Evolutionary conservation across 2,797 vertebrate species (phyloP).

Genomic region (Phaenicophaeus curvirostris): DNA sequence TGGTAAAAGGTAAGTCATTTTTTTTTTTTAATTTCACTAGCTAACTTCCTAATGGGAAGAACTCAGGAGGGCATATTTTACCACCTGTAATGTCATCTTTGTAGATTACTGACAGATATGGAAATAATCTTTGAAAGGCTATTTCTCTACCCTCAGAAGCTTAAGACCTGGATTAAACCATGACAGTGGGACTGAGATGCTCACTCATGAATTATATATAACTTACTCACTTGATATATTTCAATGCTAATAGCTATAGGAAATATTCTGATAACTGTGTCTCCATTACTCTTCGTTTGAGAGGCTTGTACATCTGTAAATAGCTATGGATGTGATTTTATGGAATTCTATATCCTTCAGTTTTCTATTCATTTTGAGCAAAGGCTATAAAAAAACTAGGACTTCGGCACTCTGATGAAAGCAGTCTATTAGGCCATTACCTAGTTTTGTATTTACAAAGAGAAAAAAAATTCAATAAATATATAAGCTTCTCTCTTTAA

Average conservation of each 20-base stretch:
- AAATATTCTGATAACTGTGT: not conserved
- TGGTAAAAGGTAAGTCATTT: not conserved
- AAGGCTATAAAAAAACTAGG: not conserved
- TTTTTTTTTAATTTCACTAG: not conserved
- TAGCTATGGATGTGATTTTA: not conserved
- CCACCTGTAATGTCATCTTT: not conserved
- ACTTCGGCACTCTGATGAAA: not conserved
- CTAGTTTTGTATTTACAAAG: not conserved
- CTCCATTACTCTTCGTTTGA: not conserved
- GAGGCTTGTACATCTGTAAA: not conserved
- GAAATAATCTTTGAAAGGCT: slow-evolving; percentile 21
- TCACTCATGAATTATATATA: not conserved
- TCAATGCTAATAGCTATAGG: slow-evolving; percentile 1
- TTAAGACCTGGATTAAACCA: slow-evolving; percentile 18
- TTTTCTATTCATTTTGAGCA: not conserved
- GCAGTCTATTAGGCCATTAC: not conserved
- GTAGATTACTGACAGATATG: not conserved
- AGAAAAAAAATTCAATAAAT: not conserved
- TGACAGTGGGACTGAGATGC: not conserved
- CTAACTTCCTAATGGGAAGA: not conserved
- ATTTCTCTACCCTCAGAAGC: not conserved
- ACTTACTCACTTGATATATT: not conserved
- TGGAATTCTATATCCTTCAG: not conserved
- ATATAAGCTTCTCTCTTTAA: not conserved
- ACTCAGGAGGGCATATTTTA: not conserved